Evolutionary conservation across 2,113 vertebrate species (phyloP), one percentile per base, ranked within the genome.

Genomic region (Todiramphus saurophagus): DNA sequence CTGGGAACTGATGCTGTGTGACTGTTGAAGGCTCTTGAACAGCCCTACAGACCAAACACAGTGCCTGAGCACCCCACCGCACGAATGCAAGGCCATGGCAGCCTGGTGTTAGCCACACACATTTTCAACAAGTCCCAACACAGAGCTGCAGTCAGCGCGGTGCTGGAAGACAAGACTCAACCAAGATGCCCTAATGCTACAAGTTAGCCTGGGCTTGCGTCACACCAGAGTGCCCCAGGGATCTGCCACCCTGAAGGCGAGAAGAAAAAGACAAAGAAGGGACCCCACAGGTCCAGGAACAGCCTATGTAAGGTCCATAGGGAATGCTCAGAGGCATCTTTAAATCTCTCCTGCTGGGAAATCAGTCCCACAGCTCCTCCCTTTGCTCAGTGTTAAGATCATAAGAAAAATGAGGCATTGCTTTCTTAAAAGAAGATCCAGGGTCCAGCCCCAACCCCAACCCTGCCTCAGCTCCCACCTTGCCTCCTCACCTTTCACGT

Each of bases 21-120:
- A 98, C 94, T 99, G 99, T 97, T 99, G 99, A 92, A 99, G 98
- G 95, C 98, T 99, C 94, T 98, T 98, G 96, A 99, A 99, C 62
- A 99, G 98, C 37, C 99, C 99, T 98, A 79, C 7, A 63, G 78
- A 75, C 27, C n/a, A 64, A 89, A 82, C 19, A 84, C 28, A 74
- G 21, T 1, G 39, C 35, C 35, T 77, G 76, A 87, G 75, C 1
- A 3, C 15, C 19, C 13, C 37, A 31, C 5, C 1, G 0, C 28
- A 66, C 44, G 7, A 46, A 79, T 16, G 27, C 16, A 39, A 90
- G 30, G 37, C 31, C 30, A 23, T 1, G 2, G 41, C 16, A 69
- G 41, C 46, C 60, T 30, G 39, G 24, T 35, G 72, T n/a, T 5
- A 50, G 33, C 20, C 35, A 60, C 16, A 37, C 0, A 15, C 44